Conservation (phyloP, 2,113 vertebrate species). For the Thomomys bottae region DNA sequence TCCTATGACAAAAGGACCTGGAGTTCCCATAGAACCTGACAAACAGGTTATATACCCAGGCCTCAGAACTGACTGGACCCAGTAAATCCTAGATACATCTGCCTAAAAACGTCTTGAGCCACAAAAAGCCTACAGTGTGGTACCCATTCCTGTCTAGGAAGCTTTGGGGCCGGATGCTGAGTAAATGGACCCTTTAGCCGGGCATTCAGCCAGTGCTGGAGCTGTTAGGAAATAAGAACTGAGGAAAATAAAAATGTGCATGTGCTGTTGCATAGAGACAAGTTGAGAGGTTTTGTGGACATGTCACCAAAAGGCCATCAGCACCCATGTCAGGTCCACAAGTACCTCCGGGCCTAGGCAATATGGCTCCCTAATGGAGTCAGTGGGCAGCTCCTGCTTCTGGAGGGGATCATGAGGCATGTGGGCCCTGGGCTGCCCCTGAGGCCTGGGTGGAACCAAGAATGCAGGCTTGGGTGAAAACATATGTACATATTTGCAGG, state of each 20-base stretch:
- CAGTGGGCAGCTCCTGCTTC: fast-evolving
- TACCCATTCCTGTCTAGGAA: not conserved
- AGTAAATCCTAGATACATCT: not conserved
- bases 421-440: not conserved
- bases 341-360: slow-evolving; percentile 32
- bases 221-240: slow-evolving; percentile 72
- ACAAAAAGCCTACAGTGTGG: not conserved
- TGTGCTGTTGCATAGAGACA: not conserved
- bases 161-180: not conserved
- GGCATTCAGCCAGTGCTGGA: slow-evolving; percentile 64
- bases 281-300: slow-evolving; percentile 76
- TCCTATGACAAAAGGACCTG: not conserved
- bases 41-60: not conserved
- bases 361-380: slow-evolving; percentile 44
- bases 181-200: not conserved
- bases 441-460: not conserved
- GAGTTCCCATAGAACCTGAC: not conserved
- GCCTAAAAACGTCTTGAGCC: not conserved
- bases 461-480: not conserved
- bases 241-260: slow-evolving; percentile 75
- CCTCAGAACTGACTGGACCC: not conserved
- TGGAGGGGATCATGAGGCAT: fast-evolving
- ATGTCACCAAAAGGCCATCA: slow-evolving; percentile 71
- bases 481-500: fast-evolving
- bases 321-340: slow-evolving; percentile 42